Conservation (phyloP, 2,888 invertebrate genomes). For the Pyrocoelia pectoralis region DNA sequence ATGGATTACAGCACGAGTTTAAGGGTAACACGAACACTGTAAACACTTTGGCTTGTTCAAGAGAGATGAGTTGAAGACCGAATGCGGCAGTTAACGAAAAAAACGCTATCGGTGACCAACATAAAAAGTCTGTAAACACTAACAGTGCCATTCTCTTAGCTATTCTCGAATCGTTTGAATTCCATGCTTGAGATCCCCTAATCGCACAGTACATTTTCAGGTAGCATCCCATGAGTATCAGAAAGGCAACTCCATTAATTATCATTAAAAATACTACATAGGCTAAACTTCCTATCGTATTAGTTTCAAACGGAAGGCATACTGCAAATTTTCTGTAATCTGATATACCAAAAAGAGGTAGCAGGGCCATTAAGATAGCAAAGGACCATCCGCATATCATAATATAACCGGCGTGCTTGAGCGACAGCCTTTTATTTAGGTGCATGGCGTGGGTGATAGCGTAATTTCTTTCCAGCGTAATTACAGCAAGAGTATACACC, state of each 20-base stretch:
- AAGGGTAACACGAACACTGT: slow-evolving; percentile 95
- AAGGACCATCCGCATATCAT: slow-evolving; percentile 95
- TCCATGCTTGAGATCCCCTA: slow-evolving; percentile 96
- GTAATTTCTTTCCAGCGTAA: slow-evolving; percentile 94
- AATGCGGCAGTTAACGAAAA: slow-evolving; percentile 94
- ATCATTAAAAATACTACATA: slow-evolving; percentile 92
- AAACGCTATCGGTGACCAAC: slow-evolving; percentile 98
- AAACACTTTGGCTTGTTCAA: slow-evolving; percentile 95
- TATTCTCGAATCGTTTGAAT: slow-evolving; percentile 94
- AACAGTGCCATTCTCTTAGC: slow-evolving; percentile 96
- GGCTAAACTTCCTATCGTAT: slow-evolving; percentile 77
- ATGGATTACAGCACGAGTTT: slow-evolving; percentile 98
- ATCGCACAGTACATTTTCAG: slow-evolving; percentile 98
- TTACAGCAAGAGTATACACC: slow-evolving; percentile 95
- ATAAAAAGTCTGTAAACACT: slow-evolving; percentile 96
- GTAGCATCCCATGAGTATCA: slow-evolving; percentile 95
- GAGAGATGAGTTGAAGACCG: slow-evolving; percentile 86
- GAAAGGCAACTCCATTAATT: slow-evolving; percentile 92
- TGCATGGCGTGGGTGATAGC: slow-evolving; percentile 99
- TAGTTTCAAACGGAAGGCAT: slow-evolving; percentile 92
- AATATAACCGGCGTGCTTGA: slow-evolving; percentile 89
- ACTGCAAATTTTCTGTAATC: slow-evolving; percentile 97
- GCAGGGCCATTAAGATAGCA: slow-evolving; percentile 82
- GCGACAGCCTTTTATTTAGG: slow-evolving; percentile 89
- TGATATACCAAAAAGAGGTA: slow-evolving; percentile 91